Base-by-base conservation (phyloP, 2,888 invertebrate species). In the Platynereis dumerilii region DNA sequence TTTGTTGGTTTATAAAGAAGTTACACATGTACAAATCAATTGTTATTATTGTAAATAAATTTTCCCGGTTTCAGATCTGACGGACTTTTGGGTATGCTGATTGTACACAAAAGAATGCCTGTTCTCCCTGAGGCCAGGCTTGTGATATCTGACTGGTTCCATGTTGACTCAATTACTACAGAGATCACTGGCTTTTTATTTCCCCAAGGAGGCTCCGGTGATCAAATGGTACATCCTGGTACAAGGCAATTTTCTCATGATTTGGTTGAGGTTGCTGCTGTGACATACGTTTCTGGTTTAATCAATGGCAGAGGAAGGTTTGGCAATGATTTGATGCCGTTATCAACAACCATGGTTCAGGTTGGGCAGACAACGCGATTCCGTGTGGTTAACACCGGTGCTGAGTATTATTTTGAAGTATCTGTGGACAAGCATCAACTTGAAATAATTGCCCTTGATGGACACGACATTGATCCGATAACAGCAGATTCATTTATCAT, bases 261-360 rank as follows among this genome's bases (percentile, higher is more conserved):
- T 34, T 5, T 34, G 34, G 34, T 34, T 5, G 34, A 34, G 12
- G 7, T 34, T 34, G 34, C 34, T 34, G 7, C 34, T 34, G 5
- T 7, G 7, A 34, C 5, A 7, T 34, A 34, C 12, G 34, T 55
- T 1, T 61, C 65, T 2, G 54, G 55, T 45, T 58, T 69, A 20
- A 64, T 69, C 44, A 65, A 65, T 60, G 69, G 69, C 10, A 22
- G 67, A n/a, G 69, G 69, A 15, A 29, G 69, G 2, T 67, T 26
- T 28, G 48, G 22, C 3, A 45, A 57, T 24, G 48, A 55, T 17
- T 12, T 27, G n/a, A 27, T 58, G 20, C 68, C 69, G 10, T 56
- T 68, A 17, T 20, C 20, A 10, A 28, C 24, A 20, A 48, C 29
- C 20, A 29, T n/a, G 2, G 60, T 60, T n/a, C n/a, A 28, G 15